phyloP scores from a whole-genome alignment of 2,888 invertebrate species.

The Plebejus argus region DNA sequence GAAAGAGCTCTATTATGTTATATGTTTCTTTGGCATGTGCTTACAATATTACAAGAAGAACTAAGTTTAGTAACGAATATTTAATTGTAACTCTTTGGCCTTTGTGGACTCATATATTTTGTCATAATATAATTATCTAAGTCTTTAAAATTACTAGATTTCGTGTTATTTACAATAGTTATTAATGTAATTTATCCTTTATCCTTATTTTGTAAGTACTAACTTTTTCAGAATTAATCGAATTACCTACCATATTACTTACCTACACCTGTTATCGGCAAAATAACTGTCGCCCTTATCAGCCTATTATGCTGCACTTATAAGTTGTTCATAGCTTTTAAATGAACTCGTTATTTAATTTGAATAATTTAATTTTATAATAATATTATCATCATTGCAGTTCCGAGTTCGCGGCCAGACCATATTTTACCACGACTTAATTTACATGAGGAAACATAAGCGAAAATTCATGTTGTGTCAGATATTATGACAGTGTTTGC shows the following conservation, averaged over 20 bases:
- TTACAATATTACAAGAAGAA: neutral
- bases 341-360: neutral
- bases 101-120: neutral
- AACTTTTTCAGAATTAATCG: neutral
- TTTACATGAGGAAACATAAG: constrained; percentile 4
- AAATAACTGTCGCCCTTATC: too few species aligned
- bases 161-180: too few species aligned
- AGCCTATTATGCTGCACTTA: neutral
- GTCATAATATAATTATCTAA: neutral
- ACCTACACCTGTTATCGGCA: too few species aligned
- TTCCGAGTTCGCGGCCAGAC: neutral
- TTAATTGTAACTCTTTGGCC: neutral
- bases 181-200: too few species aligned
- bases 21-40: neutral
- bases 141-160: neutral
- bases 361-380: neutral
- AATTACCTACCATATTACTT: neutral
- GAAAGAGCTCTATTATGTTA: neutral
- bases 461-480: neutral
- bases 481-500: neutral
- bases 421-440: neutral
- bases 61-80: neutral
- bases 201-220: too few species aligned
- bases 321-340: neutral
- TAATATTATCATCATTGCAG: neutral